Evolutionary conservation across 2,797 vertebrate species (phyloP).

Genomic region (Thamnophis elegans): DNA sequence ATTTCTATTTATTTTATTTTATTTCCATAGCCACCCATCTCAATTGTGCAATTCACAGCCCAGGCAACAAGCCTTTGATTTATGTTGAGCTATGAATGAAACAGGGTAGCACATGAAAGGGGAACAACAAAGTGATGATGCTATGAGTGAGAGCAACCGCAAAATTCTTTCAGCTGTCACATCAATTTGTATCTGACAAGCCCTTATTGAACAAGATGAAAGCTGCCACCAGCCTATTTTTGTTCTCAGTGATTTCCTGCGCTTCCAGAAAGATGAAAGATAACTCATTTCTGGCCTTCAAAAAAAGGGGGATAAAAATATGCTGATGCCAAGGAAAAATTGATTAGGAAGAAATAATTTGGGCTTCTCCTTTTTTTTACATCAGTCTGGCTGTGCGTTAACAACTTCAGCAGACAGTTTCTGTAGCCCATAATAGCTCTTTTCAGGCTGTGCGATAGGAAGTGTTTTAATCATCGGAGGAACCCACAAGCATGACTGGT

Average conservation of each 20-base stretch:
- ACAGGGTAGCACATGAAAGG: conserved; percentile 27
- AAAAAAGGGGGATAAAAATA: background rate
- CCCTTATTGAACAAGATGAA: conserved; percentile 28
- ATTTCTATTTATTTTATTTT: background rate
- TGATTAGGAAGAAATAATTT: conserved; percentile 30
- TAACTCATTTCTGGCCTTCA: conserved; percentile 34
- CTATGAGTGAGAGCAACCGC: conserved; percentile 24
- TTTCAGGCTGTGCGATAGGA: background rate
- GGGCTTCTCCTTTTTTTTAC: conserved; percentile 27
- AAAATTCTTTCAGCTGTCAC: conserved; percentile 7
- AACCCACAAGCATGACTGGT: background rate
- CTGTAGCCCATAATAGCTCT: background rate
- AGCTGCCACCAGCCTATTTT: conserved; percentile 46
- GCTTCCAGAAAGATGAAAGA: background rate
- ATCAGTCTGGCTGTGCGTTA: conserved; percentile 21
- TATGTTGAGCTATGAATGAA: conserved; percentile 10
- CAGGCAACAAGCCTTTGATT: conserved; percentile 28
- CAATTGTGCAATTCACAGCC: background rate
- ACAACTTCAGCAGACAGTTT: background rate
- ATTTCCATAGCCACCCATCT: background rate
- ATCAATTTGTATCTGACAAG: conserved; percentile 18
- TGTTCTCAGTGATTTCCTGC: conserved; percentile 57
- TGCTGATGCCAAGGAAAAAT: conserved; percentile 31
- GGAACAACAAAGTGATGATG: background rate
- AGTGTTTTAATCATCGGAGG: background rate